phyloP scores from a whole-genome alignment of 1,140 invertebrate species.

The Papilio glaucus region DNA sequence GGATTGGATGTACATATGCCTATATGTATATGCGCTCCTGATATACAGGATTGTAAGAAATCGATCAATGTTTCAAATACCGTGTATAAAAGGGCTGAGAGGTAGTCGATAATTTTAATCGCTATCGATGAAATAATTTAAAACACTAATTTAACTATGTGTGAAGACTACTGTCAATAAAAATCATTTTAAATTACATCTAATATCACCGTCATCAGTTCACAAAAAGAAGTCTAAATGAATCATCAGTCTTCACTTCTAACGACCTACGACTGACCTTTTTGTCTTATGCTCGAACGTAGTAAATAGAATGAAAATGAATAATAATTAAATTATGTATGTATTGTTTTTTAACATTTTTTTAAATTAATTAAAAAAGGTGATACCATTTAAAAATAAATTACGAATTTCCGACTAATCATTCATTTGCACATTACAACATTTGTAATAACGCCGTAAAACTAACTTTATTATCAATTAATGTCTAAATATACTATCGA shows the following conservation, averaged over 20 bases:
- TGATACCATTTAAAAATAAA: background rate
- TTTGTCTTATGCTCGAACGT: too few species aligned
- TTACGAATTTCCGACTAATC: background rate
- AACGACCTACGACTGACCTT: too few species aligned
- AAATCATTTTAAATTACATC: too few species aligned
- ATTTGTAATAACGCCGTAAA: background rate
- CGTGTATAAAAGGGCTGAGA: conserved; percentile 49
- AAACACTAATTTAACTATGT: background rate
- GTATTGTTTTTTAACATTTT: too few species aligned
- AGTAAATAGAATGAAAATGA: too few species aligned
- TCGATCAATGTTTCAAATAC: conserved; percentile 65
- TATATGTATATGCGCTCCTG: background rate
- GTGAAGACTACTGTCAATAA: too few species aligned
- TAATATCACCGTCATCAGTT: too few species aligned
- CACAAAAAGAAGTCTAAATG: too few species aligned
- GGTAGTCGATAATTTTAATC: conserved; percentile 37
- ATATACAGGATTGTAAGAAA: conserved; percentile 46
- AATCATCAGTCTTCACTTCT: too few species aligned
- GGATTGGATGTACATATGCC: background rate
- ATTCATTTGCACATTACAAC: background rate
- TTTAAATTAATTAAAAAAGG: background rate
- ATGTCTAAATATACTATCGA: background rate
- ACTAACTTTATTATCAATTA: conserved; percentile 22
- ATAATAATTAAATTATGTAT: too few species aligned
- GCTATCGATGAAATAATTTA: conserved; percentile 31